Evolutionary conservation across 2,797 vertebrate species (phyloP), one percentile per base, ranked within the genome.

Genomic region (Phylloscopus collybita): DNA sequence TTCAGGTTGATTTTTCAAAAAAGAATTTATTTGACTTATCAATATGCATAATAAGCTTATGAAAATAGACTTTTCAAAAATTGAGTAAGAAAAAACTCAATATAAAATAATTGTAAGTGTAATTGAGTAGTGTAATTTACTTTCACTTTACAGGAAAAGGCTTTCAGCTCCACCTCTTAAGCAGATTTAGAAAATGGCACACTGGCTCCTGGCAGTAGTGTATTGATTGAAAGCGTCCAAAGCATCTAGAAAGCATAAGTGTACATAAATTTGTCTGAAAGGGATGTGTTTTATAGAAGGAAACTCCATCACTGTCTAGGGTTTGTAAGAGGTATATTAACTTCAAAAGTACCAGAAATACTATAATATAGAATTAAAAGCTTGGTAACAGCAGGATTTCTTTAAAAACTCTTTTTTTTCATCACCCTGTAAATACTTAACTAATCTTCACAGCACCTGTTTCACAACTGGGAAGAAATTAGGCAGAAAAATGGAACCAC

Each of bases 131-230:
- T 86, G 42, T 89, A 95, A 91, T 97, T 94, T 90, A 93, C 94
- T 95, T 92, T 91, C 78, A 79, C 64, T 95, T 97, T 96, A 94
- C 92, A 92, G 95, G 95, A 96, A 96, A 85, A 92, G 49, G 86
- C 92, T 95, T 96, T 96, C 88, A 92, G 86, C 71, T 85, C 89
- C 71, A 91, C 67, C 53, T 88, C 64, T 92, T 95, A 87, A 85
- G 83, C 66, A 19, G 79, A 84, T 96, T 95, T 74, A 87, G 84
- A 80, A 93, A 92, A 93, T 78, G 92, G 50, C 71, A 50, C 45
- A 10, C 78, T 64, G 88, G 90, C 90, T 94, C 32, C 74, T 94
- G 80, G 86, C 92, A 80, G 76, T 53, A 73, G 36, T 23, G 22
- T 93, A 96, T 95, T 94, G 96, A 95, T 89, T 82, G 81, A 67